These are phyloP conservation scores for Micoletzkya japonica DNA, from an alignment of 2,888 invertebrate species.

Conservation along the genomic window DNA sequence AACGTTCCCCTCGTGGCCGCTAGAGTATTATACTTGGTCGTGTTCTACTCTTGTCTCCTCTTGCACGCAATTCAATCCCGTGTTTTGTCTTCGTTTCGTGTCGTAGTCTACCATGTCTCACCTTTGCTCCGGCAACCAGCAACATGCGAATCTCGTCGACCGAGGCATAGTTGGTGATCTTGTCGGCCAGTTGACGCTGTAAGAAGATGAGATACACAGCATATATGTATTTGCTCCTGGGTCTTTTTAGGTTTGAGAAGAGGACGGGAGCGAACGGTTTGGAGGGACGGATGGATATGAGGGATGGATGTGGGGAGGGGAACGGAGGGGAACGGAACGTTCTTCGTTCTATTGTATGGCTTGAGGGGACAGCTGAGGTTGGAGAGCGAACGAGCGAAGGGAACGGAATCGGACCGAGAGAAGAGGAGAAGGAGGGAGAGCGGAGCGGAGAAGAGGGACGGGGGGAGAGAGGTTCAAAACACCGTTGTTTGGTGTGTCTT, in stretches of 20 bases:
- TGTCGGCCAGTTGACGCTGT: constrained; percentile 80
- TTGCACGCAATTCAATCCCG: background rate
- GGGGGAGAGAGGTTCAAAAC: background rate
- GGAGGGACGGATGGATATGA: no score
- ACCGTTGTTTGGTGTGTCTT: no score
- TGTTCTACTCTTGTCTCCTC: background rate
- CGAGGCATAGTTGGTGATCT: constrained; percentile 84
- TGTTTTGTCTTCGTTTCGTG: background rate
- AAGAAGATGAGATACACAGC: no score
- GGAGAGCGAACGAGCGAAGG: no score
- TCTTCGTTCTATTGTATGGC: no score
- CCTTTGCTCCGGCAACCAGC: constrained; percentile 80
- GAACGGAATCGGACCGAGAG: no score
- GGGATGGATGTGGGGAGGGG: no score
- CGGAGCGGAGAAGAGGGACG: background rate
- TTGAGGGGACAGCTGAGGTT: no score
- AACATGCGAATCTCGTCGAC: constrained; percentile 84
- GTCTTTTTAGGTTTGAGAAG: no score
- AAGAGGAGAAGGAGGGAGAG: background rate
- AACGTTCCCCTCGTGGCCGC: background rate
- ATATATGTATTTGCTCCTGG: no score
- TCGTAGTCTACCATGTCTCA: constrained; percentile 66
- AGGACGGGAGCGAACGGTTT: no score
- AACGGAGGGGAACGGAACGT: no score
- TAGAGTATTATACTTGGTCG: background rate